Evolutionary conservation across 2,888 invertebrate species (phyloP).

Genomic region (Protophormia terraenovae): DNA sequence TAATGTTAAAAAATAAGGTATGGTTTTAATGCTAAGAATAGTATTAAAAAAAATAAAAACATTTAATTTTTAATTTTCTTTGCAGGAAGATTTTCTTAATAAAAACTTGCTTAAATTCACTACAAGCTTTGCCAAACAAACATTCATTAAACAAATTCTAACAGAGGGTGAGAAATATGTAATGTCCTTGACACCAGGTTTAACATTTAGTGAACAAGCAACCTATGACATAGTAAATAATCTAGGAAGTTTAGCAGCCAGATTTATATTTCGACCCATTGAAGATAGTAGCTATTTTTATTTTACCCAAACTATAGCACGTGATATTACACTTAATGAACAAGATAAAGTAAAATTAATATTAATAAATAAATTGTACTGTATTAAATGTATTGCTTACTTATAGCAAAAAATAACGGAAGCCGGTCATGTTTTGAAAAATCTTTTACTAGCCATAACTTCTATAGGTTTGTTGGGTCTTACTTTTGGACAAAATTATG

Average conservation of each 20-base stretch:
- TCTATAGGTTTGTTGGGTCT: slow-evolving; percentile 93
- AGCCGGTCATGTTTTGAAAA: slow-evolving; percentile 89
- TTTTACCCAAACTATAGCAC: slow-evolving; percentile 94
- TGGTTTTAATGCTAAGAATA: slow-evolving; percentile 65
- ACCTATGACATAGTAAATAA: slow-evolving; percentile 99
- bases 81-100: slow-evolving; percentile 83
- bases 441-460: slow-evolving; percentile 91
- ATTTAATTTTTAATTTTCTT: slow-evolving; percentile 21
- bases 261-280: slow-evolving; percentile 97
- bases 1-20: slow-evolving; percentile 84
- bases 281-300: slow-evolving; percentile 98
- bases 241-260: slow-evolving; percentile 96
- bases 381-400: not conserved
- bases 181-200: slow-evolving; percentile 96
- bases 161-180: slow-evolving; percentile 99
- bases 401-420: slow-evolving; percentile 86
- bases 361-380: not conserved
- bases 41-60: not conserved
- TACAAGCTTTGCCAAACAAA: slow-evolving; percentile 96
- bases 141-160: slow-evolving; percentile 95
- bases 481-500: slow-evolving; percentile 96
- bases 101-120: slow-evolving; percentile 88
- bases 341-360: slow-evolving; percentile 73
- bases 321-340: slow-evolving; percentile 86
- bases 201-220: slow-evolving; percentile 97